phyloP scores from a whole-genome alignment of 2,113 vertebrate species.

The Crotalus horridus region DNA sequence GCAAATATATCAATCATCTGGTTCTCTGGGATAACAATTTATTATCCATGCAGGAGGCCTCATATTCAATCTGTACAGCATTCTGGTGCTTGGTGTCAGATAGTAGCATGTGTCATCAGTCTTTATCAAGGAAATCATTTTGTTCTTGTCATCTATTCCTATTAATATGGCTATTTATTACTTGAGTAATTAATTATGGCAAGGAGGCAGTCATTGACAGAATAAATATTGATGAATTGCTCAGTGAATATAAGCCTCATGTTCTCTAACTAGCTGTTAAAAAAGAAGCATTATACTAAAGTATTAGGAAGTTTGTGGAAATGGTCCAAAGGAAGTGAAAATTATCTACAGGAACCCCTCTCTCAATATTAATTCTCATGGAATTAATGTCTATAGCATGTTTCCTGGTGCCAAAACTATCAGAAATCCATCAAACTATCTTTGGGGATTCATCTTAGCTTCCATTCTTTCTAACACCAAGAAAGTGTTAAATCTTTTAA shows the following conservation, averaged over 20 bases:
- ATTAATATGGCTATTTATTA: constrained; percentile 91
- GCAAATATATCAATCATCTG: constrained; percentile 94
- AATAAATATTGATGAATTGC: constrained; percentile 90
- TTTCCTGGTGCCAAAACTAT: neutral
- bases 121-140: constrained; percentile 85
- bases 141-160: constrained; percentile 78
- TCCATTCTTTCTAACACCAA: neutral
- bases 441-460: neutral
- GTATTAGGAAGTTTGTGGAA: constrained; percentile 30
- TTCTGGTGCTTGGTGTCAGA: constrained; percentile 82
- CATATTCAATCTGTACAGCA: constrained; percentile 86
- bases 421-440: neutral
- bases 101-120: constrained; percentile 88
- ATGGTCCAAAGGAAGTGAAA: neutral
- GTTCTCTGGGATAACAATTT: constrained; percentile 92
- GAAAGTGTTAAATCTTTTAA: neutral
- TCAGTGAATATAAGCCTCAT: constrained; percentile 72
- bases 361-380: neutral
- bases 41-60: constrained; percentile 91
- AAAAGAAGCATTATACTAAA: constrained; percentile 52
- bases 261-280: constrained; percentile 55
- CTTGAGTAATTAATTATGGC: constrained; percentile 92
- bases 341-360: neutral
- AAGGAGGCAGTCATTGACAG: constrained; percentile 83
- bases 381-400: neutral